Percentiles rank a stretch among this genome's conserved stretches.
Evolutionary conservation across 1,140 invertebrate genomes (phyloP).

Genomic region (Telenomus remus): DNA sequence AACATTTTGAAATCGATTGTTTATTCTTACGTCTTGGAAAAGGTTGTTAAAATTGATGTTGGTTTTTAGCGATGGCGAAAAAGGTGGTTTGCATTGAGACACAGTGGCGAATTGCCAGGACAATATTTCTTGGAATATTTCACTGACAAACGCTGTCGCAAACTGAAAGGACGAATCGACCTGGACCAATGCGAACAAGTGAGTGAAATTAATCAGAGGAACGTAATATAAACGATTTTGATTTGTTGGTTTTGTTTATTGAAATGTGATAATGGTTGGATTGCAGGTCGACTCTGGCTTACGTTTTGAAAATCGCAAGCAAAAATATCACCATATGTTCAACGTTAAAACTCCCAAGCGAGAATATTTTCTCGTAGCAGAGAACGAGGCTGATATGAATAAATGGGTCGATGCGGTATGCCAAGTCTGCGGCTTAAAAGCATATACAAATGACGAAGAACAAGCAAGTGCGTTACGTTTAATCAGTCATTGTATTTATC

Average conservation of each 20-base stretch:
- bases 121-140: slow-evolving; percentile 97
- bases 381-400: slow-evolving; percentile 93
- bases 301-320: slow-evolving; percentile 85
- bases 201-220: slow-evolving; percentile 31
- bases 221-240: neutral
- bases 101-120: slow-evolving; percentile 91
- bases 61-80: slow-evolving; percentile 93
- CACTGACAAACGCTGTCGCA: slow-evolving; percentile 88
- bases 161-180: slow-evolving; percentile 93
- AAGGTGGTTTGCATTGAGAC: slow-evolving; percentile 93
- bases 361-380: slow-evolving; percentile 93
- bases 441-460: slow-evolving; percentile 84
- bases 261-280: slow-evolving; percentile 1
- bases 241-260: too few species aligned
- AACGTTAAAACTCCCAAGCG: slow-evolving; percentile 91
- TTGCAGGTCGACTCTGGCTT: slow-evolving; percentile 88
- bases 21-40: too few species aligned
- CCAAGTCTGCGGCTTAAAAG: slow-evolving; percentile 91
- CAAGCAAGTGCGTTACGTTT: slow-evolving; percentile 68
- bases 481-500: slow-evolving; percentile 4
- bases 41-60: too few species aligned
- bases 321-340: slow-evolving; percentile 91
- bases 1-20: too few species aligned
- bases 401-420: slow-evolving; percentile 96
- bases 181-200: slow-evolving; percentile 97